Evolutionary conservation across 2,113 vertebrate genomes (phyloP).

Genomic region (Emydura subglobosa): DNA sequence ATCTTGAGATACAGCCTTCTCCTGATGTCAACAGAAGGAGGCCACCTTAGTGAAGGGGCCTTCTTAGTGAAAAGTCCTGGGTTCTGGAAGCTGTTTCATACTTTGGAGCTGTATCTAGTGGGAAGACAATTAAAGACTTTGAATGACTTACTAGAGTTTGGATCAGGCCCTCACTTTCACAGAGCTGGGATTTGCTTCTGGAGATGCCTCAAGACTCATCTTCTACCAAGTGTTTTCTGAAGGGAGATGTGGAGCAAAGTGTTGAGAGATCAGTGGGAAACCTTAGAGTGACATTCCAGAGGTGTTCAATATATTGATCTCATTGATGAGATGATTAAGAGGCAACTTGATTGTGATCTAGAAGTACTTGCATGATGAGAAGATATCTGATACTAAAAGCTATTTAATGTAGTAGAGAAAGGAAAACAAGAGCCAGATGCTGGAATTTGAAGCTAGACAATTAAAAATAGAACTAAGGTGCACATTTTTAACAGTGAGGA

Average conservation of each 20-base stretch:
- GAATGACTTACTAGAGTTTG: background rate
- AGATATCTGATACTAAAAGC: accelerated
- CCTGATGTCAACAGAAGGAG: background rate
- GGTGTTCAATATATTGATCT: background rate
- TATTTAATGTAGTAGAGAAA: background rate
- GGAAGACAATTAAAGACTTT: too few relatives aligned
- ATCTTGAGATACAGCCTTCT: background rate
- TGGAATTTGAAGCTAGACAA: background rate
- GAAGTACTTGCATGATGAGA: background rate
- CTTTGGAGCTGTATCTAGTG: too few relatives aligned
- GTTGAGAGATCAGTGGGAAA: background rate
- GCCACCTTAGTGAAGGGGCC: accelerated
- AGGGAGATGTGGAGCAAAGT: background rate
- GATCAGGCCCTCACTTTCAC: background rate
- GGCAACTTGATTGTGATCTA: background rate
- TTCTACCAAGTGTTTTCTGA: background rate
- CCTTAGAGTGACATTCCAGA: background rate
- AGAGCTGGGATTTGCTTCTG: background rate
- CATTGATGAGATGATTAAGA: background rate
- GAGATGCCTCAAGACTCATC: background rate
- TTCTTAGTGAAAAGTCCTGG: background rate
- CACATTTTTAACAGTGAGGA: accelerated
- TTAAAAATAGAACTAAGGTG: background rate
- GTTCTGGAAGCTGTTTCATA: background rate
- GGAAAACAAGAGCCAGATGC: accelerated